Percentiles rank a stretch among this genome's conserved stretches.
These are phyloP conservation scores for Hydropsyche tenuis DNA, from an alignment of 1,140 invertebrate species.

Conservation along the genomic window DNA sequence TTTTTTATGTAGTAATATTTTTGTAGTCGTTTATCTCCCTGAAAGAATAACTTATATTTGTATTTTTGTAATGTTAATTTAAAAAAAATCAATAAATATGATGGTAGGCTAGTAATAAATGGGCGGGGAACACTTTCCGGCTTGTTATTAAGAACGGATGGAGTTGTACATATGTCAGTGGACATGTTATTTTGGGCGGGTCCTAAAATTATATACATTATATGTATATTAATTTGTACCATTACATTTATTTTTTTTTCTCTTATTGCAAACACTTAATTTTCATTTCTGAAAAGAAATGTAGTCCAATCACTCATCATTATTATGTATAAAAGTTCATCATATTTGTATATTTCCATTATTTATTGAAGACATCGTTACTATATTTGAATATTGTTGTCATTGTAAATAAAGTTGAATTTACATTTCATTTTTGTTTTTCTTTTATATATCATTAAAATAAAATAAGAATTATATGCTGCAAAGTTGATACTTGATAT, in stretches of 20 bases:
- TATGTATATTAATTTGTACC: background rate
- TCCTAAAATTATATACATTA: background rate
- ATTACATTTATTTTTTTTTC: background rate
- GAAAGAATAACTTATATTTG: constrained; percentile 5
- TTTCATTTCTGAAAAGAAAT: constrained; percentile 4
- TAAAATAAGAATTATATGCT: too few relatives aligned
- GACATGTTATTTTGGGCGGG: constrained; percentile 8
- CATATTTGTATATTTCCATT: background rate
- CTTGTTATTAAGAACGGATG: background rate
- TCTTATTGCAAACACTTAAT: background rate
- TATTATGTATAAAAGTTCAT: background rate
- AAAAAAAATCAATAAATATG: too few relatives aligned
- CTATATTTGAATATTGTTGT: constrained; percentile 17
- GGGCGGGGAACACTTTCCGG: background rate
- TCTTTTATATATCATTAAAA: too few relatives aligned
- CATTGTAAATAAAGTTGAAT: constrained; percentile 1
- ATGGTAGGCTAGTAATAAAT: background rate
- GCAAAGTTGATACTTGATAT: too few relatives aligned
- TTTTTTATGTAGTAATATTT: constrained; percentile 28
- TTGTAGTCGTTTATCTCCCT: background rate
- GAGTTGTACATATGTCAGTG: background rate
- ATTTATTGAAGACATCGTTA: constrained; percentile 7
- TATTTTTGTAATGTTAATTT: constrained; percentile 21
- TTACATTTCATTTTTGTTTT: too few relatives aligned
- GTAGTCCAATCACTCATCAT: constrained; percentile 9